A percentile compares a stretch with the other conserved stretches of the same genome.
phyloP scores from a whole-genome alignment of 2,888 invertebrate genomes.

The Hydropsyche betteni region DNA sequence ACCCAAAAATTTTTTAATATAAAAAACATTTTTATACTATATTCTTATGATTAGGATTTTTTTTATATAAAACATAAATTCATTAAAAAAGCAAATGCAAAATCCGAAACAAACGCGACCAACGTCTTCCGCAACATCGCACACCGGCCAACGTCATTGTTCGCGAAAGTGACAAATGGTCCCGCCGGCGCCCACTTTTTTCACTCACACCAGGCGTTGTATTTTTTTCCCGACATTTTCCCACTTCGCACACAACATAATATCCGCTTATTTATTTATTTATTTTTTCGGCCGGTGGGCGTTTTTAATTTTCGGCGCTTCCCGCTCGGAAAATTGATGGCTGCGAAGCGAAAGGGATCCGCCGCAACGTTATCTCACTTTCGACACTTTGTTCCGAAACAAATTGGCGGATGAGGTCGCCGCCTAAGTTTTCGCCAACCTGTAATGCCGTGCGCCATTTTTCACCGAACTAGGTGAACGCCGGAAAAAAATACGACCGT shows the following conservation, averaged over 20 bases:
- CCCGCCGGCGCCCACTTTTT: slow-evolving; percentile 6
- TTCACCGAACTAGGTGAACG: too few relatives aligned
- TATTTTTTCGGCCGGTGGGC: background rate
- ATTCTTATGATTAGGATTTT: too few relatives aligned
- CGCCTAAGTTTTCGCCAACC: too few relatives aligned
- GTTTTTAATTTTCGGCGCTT: slow-evolving; percentile 6
- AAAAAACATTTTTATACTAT: too few relatives aligned
- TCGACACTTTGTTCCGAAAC: slow-evolving; percentile 12
- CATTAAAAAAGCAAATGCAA: background rate
- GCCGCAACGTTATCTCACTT: slow-evolving; percentile 25
- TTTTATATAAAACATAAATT: too few relatives aligned
- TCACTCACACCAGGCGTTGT: background rate
- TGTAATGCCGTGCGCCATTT: too few relatives aligned
- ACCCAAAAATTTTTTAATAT: too few relatives aligned
- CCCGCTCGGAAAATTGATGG: background rate
- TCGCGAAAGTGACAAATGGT: slow-evolving; percentile 16
- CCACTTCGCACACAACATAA: too few relatives aligned
- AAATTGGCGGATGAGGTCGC: slow-evolving; percentile 10
- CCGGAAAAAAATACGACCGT: too few relatives aligned
- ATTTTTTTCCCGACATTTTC: too few relatives aligned
- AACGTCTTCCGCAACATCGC: slow-evolving; percentile 21
- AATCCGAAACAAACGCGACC: background rate
- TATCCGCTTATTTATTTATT: background rate
- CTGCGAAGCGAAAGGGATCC: slow-evolving; percentile 2
- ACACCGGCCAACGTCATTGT: slow-evolving; percentile 13